Evolutionary conservation across 2,888 invertebrate genomes (phyloP).

Genomic region (Athalia circularis): DNA sequence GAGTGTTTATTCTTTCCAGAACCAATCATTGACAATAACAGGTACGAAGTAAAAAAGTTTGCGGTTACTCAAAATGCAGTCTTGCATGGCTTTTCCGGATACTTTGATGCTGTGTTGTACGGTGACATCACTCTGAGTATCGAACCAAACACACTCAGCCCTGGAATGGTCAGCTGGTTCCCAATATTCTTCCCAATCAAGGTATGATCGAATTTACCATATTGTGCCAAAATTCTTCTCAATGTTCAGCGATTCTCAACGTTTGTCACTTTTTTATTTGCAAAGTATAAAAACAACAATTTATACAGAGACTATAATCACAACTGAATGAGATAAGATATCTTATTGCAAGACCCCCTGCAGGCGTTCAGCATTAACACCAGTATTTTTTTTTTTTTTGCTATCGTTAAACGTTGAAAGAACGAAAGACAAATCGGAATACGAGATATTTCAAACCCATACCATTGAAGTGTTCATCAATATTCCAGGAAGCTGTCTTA

Average conservation of each 20-base stretch:
- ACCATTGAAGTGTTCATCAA: constrained; percentile 8
- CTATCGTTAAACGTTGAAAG: constrained; percentile 21
- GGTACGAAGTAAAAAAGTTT: constrained; percentile 84
- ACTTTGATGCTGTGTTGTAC: constrained; percentile 93
- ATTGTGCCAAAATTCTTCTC: too few species aligned
- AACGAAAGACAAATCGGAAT: neutral
- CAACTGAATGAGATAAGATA: too few species aligned
- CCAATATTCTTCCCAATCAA: constrained; percentile 94
- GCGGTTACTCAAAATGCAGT: constrained; percentile 84
- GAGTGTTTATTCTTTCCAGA: constrained; percentile 65
- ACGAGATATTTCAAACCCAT: neutral
- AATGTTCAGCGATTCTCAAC: too few species aligned
- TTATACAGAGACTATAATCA: too few species aligned
- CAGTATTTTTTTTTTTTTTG: neutral
- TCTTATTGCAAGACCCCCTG: too few species aligned
- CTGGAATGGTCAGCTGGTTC: constrained; percentile 98
- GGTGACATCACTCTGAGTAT: constrained; percentile 92
- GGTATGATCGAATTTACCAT: constrained; percentile 73
- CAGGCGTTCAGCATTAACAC: too few species aligned
- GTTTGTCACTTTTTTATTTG: too few species aligned
- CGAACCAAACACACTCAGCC: constrained; percentile 90
- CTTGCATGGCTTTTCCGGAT: constrained; percentile 96
- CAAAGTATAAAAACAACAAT: too few species aligned
- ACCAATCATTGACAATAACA: constrained; percentile 80
- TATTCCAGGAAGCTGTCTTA: constrained; percentile 82